Conservation (phyloP, 2,888 invertebrate genomes). For the Eupithecia subfuscata region DNA sequence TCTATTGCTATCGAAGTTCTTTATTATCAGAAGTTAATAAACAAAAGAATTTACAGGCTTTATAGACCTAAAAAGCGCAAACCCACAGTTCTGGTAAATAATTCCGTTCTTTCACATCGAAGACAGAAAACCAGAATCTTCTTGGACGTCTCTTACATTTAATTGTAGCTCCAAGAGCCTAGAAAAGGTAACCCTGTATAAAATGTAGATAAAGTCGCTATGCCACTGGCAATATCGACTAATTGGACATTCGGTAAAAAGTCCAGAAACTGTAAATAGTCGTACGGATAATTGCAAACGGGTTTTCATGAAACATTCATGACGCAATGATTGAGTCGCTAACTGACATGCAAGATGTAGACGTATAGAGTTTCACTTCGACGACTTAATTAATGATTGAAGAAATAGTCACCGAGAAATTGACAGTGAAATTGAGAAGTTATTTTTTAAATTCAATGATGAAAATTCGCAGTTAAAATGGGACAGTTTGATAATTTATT, state of each 20-base stretch:
- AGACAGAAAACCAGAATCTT: not conserved
- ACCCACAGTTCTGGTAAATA: not conserved
- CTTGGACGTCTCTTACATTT: not conserved
- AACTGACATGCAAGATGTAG: slow-evolving; percentile 32
- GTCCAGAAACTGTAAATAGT: slow-evolving; percentile 52
- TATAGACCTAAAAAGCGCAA: not conserved
- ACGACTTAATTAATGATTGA: slow-evolving; percentile 4
- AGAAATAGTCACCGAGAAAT: slow-evolving; percentile 1
- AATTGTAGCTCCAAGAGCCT: not conserved
- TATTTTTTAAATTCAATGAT: not conserved
- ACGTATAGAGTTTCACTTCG: slow-evolving; percentile 33
- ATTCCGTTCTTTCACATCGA: not conserved
- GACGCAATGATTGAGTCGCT: slow-evolving; percentile 70
- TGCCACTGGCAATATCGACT: slow-evolving; percentile 60
- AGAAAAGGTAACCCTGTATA: slow-evolving; percentile 11
- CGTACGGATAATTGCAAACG: slow-evolving; percentile 62
- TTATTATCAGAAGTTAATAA: not conserved
- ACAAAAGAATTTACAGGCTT: not conserved
- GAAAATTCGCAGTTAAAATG: not conserved
- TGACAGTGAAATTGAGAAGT: not conserved
- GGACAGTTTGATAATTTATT: not conserved
- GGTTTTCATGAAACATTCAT: slow-evolving; percentile 77
- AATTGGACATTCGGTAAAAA: slow-evolving; percentile 67
- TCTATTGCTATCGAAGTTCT: not conserved
- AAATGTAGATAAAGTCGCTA: slow-evolving; percentile 28